Evolutionary conservation across 2,113 vertebrate species (phyloP), one percentile per base, ranked within the genome.

Genomic region (Clinocottus analis): DNA sequence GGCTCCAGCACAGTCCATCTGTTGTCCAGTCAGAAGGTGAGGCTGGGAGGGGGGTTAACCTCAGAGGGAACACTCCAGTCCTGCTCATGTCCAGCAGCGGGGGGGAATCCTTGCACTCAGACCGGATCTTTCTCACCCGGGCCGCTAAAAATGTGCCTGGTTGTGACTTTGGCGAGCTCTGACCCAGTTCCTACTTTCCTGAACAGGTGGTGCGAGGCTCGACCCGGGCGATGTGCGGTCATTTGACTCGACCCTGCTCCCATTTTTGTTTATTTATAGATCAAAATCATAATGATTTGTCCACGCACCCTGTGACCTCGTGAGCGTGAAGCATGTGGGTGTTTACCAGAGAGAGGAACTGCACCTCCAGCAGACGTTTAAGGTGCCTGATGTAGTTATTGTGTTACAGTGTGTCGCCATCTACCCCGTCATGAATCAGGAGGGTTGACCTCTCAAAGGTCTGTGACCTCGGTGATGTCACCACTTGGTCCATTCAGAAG

Each of bases 11-110:
- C 79, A 80, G 83, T 93, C 94, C 93, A 94, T 95, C 94, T 95
- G 94, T 91, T 91, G 91, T 89, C 91, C 89, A 91, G 87, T 88
- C 91, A 91, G 90, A 84, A 94, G 93, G 92, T 93, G 91, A 93
- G 78, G n/a, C 80, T 75, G 73, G 60, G 12, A 41, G 37, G 58
- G 71, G 77, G 81, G 77, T 80, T 72, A 79, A 73, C 82, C 88
- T 89, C 75, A 71, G 51, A 82, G 73, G 79, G 88, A 89, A 65
- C 75, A 76, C 86, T 85, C 78, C 76, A 53, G 85, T 87, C 87
- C 83, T 80, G 80, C 80, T 91, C 91, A 86, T 92, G 90, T 92
- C 88, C 86, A 87, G 59, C 91, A 90, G 89, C 87, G 84, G 88
- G 92, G 2, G 17, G 19, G 19, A 88, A 86, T 55, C 80, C 79